Evolutionary conservation across 2,113 vertebrate species (phyloP).

Genomic region (Pelobates fuscus): DNA sequence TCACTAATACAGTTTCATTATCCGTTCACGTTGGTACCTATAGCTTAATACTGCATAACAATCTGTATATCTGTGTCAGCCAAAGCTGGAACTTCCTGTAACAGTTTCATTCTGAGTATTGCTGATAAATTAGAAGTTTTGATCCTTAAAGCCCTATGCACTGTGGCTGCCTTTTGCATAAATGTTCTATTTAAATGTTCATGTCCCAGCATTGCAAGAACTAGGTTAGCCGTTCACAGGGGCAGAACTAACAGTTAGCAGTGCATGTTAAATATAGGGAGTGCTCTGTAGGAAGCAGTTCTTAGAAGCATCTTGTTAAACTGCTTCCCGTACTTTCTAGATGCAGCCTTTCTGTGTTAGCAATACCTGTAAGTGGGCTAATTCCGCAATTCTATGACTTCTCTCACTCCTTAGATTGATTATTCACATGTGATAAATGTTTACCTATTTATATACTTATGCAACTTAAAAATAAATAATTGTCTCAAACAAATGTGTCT

Average conservation of each 20-base stretch:
- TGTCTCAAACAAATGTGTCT: background rate
- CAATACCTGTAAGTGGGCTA: conserved; percentile 54
- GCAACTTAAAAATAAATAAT: conserved; percentile 67
- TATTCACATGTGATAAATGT: conserved; percentile 65
- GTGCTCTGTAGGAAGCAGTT: background rate
- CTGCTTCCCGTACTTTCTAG: conserved; percentile 47
- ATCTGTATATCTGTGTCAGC: background rate
- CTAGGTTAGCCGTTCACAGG: background rate
- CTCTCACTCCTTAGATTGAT: conserved; percentile 43
- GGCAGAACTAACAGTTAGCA: background rate
- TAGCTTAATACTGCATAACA: background rate
- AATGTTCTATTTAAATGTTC: too few species aligned
- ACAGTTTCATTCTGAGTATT: background rate
- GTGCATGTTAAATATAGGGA: background rate
- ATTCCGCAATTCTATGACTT: conserved; percentile 3
- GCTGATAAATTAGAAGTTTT: background rate
- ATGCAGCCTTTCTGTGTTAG: conserved; percentile 55
- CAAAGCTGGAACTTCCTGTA: background rate
- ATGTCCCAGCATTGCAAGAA: background rate
- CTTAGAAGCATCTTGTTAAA: background rate
- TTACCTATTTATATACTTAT: conserved; percentile 66
- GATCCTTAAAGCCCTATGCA: background rate
- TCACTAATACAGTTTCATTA: too few species aligned
- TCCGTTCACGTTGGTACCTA: background rate
- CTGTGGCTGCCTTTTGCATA: background rate